Evolutionary conservation across 2,888 invertebrate species (phyloP), one percentile per base, ranked within the genome.

Genomic region (Desoria tigrina): DNA sequence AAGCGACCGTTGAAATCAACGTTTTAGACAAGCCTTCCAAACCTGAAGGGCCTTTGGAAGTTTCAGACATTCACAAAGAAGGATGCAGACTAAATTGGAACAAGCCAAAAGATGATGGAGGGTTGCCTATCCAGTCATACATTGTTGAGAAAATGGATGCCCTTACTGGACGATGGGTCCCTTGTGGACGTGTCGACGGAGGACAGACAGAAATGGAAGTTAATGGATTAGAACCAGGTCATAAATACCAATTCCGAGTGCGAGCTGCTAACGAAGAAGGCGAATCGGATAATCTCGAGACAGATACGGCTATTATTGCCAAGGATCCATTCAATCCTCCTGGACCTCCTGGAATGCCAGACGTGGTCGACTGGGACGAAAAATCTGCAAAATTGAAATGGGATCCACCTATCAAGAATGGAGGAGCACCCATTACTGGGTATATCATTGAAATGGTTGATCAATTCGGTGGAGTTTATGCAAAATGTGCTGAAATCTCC

Each of bases 191-290:
- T 26, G 73, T 71, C 27, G 76, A 75, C 45, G 89, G 92, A 1
- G 89, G 90, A 57, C 88, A 88, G 77, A 86, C 89, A 0, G 90
- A 92, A 77, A 89, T 90, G 73, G 89, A 90, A 74, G 85, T 94
- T 28, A 90, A 88, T 73, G 96, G 95, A 49, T 84, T 99, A 16
- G 94, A 94, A 81, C 93, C 95, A 61, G 94, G 94, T 73, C 92
- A 94, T 80, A 92, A 94, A 68, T 99, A 99, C 82, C 92, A 96
- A 80, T 99, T 99, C 87, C 87, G 99, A 66, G 95, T 99, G 0
- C 93, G 92, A 78, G 99, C 99, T 7, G 87, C 94, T 11, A 98
- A 98, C 81, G 94, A 94, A 78, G 94, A 97, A 80, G 99, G 99
- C 3, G 94, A 94, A 80, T 96, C 96, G 0, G 97, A 97, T 77